phyloP scores from a whole-genome alignment of 2,113 vertebrate genomes.

The Oreochromis niloticus region DNA sequence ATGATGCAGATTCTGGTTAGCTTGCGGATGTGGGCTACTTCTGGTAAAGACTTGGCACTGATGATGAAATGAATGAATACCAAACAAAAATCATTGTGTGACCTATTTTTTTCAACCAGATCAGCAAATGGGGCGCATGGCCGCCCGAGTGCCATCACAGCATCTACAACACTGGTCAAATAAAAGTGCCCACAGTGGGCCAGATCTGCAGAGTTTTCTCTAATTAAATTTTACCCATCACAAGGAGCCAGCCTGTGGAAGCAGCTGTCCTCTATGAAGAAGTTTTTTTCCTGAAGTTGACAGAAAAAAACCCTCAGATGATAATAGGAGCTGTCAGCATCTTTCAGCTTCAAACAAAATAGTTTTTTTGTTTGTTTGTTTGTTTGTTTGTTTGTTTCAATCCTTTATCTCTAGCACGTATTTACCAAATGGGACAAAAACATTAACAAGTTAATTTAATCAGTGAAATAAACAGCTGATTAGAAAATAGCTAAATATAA shows the following conservation, averaged over 20 bases:
- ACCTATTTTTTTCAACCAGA: neutral
- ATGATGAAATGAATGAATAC: neutral
- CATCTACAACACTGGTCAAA: neutral
- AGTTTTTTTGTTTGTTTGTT: neutral
- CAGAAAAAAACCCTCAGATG: accelerated
- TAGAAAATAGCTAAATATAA: neutral
- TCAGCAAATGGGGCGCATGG: neutral
- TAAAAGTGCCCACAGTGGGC: neutral
- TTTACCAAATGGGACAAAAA: neutral
- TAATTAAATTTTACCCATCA: neutral
- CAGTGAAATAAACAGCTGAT: neutral
- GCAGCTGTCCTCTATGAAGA: neutral
- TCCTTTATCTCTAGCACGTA: neutral
- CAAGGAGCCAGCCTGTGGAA: neutral
- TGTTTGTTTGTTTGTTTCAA: neutral
- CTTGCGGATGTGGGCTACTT: neutral
- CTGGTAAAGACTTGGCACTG: neutral
- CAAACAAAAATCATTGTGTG: neutral
- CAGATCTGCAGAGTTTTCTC: neutral
- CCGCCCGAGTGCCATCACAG: neutral
- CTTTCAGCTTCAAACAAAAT: neutral
- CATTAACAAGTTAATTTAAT: neutral
- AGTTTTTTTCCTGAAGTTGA: neutral
- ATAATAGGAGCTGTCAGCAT: neutral
- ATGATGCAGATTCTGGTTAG: accelerated